Evolutionary conservation across 2,797 vertebrate species (phyloP), one percentile per base, ranked within the genome.

Genomic region (Acanthis flammea): DNA sequence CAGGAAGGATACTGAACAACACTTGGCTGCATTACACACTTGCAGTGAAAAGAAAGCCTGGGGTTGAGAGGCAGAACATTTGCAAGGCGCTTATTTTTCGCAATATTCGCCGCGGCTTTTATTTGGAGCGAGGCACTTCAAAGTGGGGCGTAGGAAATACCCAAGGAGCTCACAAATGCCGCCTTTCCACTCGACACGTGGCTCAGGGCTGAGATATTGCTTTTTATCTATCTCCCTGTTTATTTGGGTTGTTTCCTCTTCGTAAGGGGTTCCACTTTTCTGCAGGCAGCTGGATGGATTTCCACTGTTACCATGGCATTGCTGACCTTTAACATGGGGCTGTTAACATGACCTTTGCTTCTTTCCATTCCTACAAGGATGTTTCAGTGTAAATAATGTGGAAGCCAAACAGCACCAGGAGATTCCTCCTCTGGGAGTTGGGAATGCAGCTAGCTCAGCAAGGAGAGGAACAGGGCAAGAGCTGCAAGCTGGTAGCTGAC

Each of bases 1-100:
- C 95, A 96, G 95, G 96, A 97, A 97, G 94, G 94, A 94, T 94
- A 90, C 95, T 53, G 55, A 96, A 86, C 88, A 92, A 86, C 94
- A 80, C 74, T 91, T 86, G 80, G 92, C 88, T 91, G 78, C 72
- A 22, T 85, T 86, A 81, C 86, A 92, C 2, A 0, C 39, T 74
- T 51, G 92, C 89, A 95, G 61, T 24, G 24, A 81, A 73, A 90
- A 67, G 65, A 58, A 53, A 89, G 57, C 55, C 86, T 31, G 53
- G 19, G 76, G 55, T 83, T 50, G 83, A 71, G 71, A 57, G 22
- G 48, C 35, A 63, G 61, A 57, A 39, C 67, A 2, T 85, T 91
- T 77, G 78, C 47, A 63, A 79, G 78, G 31, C 39, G 13, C n/a
- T 85, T 85, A 48, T 71, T 92, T 95, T 77, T 74, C 14, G 3